Conservation (phyloP, 2,113 vertebrate species). For the human (Homo sapiens) region GRCh38 chr12:44364501-44365000, state of each 20-base stretch:
- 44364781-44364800: background rate
- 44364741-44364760: background rate
- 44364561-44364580: background rate
- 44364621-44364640: background rate
- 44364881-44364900: background rate
- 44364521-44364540: slow-evolving; percentile 30
- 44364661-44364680: background rate
- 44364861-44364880: background rate
- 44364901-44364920: slow-evolving; percentile 9
- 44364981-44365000: background rate
- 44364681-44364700: background rate
- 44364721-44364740: background rate
- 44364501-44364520: background rate
- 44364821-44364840: background rate
- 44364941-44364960: background rate
- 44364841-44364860: slow-evolving; percentile 3
- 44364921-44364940: background rate
- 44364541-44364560: background rate
- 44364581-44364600: background rate
- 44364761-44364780: background rate
- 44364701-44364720: background rate
- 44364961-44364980: background rate
- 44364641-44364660: background rate
- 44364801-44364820: background rate
- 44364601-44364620: slow-evolving; percentile 12